Evolutionary conservation across 2,888 invertebrate species (phyloP).

Genomic region (Amblyjoppa fuscipennis): DNA sequence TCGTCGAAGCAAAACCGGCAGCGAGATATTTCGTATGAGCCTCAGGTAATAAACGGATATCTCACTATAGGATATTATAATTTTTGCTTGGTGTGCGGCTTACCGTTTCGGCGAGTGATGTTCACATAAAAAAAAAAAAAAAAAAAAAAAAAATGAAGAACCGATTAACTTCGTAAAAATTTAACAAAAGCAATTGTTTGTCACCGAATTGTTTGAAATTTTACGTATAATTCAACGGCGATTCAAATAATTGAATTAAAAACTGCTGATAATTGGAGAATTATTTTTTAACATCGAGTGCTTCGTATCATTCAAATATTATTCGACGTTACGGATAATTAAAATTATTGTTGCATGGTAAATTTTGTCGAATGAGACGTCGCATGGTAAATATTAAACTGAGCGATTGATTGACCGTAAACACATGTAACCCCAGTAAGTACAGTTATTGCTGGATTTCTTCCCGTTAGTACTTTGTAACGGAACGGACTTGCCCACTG

Average conservation of each 20-base stretch:
- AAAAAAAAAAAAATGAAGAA: not conserved
- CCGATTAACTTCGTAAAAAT: not conserved
- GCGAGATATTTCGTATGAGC: slow-evolving; percentile 92
- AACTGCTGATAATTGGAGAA: slow-evolving; percentile 13
- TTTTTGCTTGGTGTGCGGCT: slow-evolving; percentile 57
- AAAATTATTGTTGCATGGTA: slow-evolving; percentile 58
- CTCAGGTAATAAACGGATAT: slow-evolving; percentile 87
- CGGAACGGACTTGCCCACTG: not conserved
- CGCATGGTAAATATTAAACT: slow-evolving; percentile 39
- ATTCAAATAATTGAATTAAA: slow-evolving; percentile 2
- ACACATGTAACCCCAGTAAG: slow-evolving; percentile 14
- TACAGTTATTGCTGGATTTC: slow-evolving; percentile 21
- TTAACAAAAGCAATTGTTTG: slow-evolving; percentile 1
- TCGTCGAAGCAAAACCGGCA: slow-evolving; percentile 88
- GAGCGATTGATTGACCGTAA: slow-evolving; percentile 34
- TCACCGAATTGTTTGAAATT: not conserved
- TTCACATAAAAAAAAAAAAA: not conserved
- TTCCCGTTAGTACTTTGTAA: not conserved
- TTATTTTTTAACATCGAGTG: not conserved
- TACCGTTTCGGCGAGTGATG: slow-evolving; percentile 27
- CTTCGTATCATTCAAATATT: slow-evolving; percentile 16
- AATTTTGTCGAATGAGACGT: slow-evolving; percentile 30
- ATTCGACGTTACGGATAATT: slow-evolving; percentile 4
- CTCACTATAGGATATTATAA: slow-evolving; percentile 28
- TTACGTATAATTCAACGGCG: not conserved